Base-by-base conservation (phyloP, 2,888 invertebrate genomes). In the Oscheius sp. region DNA sequence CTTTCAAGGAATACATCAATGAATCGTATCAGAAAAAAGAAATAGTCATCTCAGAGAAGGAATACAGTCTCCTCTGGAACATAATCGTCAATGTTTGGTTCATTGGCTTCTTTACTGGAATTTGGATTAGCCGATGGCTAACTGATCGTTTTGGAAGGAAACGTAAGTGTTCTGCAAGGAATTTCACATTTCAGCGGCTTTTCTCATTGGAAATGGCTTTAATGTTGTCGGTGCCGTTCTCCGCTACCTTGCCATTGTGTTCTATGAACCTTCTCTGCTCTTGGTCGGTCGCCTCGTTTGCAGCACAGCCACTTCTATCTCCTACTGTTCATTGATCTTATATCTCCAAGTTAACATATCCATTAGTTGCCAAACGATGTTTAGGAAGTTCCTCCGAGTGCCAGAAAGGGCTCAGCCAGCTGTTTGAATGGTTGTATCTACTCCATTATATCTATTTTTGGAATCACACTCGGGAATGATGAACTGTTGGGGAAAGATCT, bases 361-460 rank as follows among this genome's bases (percentile, higher is more conserved):
- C 41, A 17, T 26, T 4, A 2, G 8, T 24, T 24, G 12, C 17
- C 33, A 38, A 26, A 41, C 28, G 6, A 54, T 14, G 8, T 65
- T 9, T 38, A 65, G 65, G 65, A 65, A 65, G 56, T 65, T 26
- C 44, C 65, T 33, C 65, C 65, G 5, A 65, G 54, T 22, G 12
- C n/a, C n/a, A 26, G 44, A 3, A 30, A 45, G 5, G 65, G 65
- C 4, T 38, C 65, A 17, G 45, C 65, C 51, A 65, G 65, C 22
- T 65, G 65, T 44, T 56, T 65, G n/a, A 65, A 65, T 17, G 65
- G 65, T 2, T 54, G 56, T 32, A 65, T 65, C 41, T 65, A 65
- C 20, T 65, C 65, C 3, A 36, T 65, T 45, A 65, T 65, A 20
- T 51, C 65, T n/a, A 65, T 65, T 30, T 36, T 65, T n/a, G 65